phyloP scores from a whole-genome alignment of 2,113 vertebrate genomes.

The Dromiciops gliroides region DNA sequence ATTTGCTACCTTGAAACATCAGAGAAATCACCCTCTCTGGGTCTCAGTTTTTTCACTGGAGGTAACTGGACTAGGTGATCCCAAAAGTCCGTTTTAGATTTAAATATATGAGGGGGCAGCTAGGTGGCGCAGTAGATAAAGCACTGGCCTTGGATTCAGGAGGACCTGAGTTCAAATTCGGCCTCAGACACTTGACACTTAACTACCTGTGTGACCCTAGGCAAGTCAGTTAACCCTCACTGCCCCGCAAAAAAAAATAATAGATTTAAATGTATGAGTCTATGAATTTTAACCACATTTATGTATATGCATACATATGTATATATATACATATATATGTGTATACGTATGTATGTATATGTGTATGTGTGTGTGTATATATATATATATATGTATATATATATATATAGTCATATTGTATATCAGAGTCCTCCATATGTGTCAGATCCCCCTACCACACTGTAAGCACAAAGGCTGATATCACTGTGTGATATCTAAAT shows the following conservation, averaged over 20 bases:
- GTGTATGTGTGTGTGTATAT: no score
- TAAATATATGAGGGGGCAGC: conserved; percentile 24
- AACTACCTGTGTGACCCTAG: no score
- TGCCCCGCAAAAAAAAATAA: no score
- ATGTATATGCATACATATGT: not conserved
- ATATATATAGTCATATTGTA: not conserved
- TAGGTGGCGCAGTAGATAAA: no score
- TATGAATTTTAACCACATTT: not conserved
- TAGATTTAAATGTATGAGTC: conserved; percentile 22
- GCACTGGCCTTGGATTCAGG: no score
- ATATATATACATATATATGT: no score
- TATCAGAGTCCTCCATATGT: not conserved
- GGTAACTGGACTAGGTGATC: not conserved
- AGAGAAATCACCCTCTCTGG: not conserved
- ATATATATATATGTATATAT: no score
- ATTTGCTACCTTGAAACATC: not conserved
- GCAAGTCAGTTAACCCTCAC: no score
- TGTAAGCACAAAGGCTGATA: not conserved
- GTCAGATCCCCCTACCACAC: not conserved
- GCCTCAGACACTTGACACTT: no score
- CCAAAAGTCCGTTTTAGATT: not conserved
- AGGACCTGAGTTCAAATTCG: no score
- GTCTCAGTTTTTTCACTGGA: not conserved
- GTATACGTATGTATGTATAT: no score
- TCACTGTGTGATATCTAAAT: not conserved